These are phyloP conservation scores for Mormyrus proboscirostris DNA, from an alignment of 2,797 vertebrate genomes.

Conservation along the genomic window DNA sequence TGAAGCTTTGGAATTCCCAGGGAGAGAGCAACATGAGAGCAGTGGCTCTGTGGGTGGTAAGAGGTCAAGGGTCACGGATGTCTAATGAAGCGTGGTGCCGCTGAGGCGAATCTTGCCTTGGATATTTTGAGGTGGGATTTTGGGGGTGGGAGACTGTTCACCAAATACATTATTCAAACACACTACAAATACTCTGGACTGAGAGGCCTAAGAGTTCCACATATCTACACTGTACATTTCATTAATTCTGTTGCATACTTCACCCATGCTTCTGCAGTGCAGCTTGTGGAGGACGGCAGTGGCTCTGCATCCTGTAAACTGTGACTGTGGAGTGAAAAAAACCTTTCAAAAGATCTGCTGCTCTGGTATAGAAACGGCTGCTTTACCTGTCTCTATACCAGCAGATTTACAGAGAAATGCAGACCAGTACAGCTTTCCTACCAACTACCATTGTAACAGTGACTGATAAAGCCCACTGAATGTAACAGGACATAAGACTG, in stretches of 20 bases:
- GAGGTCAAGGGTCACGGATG: neutral
- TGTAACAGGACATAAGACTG: neutral
- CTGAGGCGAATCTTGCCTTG: neutral
- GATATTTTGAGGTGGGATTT: neutral
- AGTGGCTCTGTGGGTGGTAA: constrained; percentile 1
- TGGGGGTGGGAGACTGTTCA: neutral
- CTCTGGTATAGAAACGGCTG: neutral
- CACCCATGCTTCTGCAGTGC: neutral
- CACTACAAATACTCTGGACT: neutral
- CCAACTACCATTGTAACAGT: neutral
- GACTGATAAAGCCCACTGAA: neutral
- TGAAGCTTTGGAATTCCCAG: constrained; percentile 9
- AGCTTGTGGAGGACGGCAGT: neutral
- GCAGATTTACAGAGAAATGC: neutral
- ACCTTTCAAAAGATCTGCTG: neutral
- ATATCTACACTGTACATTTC: neutral
- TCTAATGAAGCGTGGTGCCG: neutral
- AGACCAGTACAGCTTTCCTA: neutral
- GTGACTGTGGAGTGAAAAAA: neutral
- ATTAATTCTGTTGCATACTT: neutral
- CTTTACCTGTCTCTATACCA: neutral
- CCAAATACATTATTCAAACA: neutral
- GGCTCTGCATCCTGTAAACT: neutral
- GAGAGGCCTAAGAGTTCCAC: neutral
- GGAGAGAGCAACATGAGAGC: constrained; percentile 23